Percentiles rank a stretch among this genome's conserved stretches.
Conservation (phyloP, 1,140 invertebrate genomes). For the Eupeodes corollae region DNA sequence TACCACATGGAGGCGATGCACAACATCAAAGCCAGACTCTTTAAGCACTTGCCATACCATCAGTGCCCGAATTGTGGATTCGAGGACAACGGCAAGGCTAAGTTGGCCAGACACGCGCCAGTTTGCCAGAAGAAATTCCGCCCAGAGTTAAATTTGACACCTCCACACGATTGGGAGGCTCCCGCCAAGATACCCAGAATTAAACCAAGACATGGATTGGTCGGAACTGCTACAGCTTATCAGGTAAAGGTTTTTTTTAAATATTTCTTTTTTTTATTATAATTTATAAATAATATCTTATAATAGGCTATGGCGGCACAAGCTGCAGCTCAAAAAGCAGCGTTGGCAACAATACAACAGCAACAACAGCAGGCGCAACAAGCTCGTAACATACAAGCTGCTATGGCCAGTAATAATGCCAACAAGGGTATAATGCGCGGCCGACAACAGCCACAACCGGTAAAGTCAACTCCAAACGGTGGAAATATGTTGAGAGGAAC, state of each 20-base stretch:
- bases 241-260: conserved; percentile 22
- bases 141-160: conserved; percentile 71
- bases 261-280: conserved; percentile 1
- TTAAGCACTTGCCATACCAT: conserved; percentile 75
- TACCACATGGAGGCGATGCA: conserved; percentile 88
- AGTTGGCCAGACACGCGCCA: conserved; percentile 76
- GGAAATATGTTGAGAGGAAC: not conserved
- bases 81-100: conserved; percentile 89
- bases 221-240: conserved; percentile 36
- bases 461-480: conserved; percentile 18
- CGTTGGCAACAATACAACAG: conserved; percentile 30
- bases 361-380: conserved; percentile 25
- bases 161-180: conserved; percentile 79
- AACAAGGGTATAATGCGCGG: conserved; percentile 23
- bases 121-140: conserved; percentile 85
- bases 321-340: conserved; percentile 34
- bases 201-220: conserved; percentile 33
- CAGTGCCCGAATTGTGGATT: conserved; percentile 90
- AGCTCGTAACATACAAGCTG: conserved; percentile 30
- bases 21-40: conserved; percentile 66
- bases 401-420: conserved; percentile 30
- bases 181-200: conserved; percentile 74
- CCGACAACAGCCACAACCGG: conserved; percentile 14
- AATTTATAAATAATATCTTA: not conserved
- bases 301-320: conserved; percentile 35